These are phyloP conservation scores for Ennomos fuscantarius DNA, from an alignment of 2,888 invertebrate genomes.

Conservation along the genomic window DNA sequence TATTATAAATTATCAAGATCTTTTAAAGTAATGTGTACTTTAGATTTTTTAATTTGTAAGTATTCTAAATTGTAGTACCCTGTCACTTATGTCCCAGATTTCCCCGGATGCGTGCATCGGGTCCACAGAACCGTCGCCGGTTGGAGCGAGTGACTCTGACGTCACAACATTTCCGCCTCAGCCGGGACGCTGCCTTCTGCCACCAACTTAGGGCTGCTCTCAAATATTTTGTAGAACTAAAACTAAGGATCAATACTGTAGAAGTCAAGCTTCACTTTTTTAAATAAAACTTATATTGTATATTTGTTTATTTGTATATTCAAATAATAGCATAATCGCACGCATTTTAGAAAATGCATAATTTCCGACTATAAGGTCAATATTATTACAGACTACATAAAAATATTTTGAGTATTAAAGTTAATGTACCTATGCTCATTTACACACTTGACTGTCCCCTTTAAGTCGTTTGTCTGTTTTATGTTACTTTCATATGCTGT, in stretches of 20 bases:
- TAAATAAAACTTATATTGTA: too few species aligned
- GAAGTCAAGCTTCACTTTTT: background rate
- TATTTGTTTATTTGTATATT: too few species aligned
- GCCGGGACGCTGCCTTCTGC: constrained; percentile 52
- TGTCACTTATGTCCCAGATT: constrained; percentile 50
- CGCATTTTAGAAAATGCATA: too few species aligned
- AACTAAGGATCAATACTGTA: constrained; percentile 3
- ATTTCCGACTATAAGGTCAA: too few species aligned
- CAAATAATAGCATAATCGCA: too few species aligned
- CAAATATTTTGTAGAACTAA: constrained; percentile 3
- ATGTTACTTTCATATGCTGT: too few species aligned
- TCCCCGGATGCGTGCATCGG: constrained; percentile 55
- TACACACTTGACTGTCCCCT: too few species aligned
- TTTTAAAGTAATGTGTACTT: background rate
- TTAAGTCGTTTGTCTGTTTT: too few species aligned
- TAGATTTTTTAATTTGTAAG: constrained; percentile 22
- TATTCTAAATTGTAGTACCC: constrained; percentile 24
- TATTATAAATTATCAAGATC: too few species aligned
- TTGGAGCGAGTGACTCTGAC: constrained; percentile 51
- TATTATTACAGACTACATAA: too few species aligned
- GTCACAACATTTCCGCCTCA: constrained; percentile 54
- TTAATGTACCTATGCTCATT: too few species aligned
- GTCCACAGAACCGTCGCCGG: constrained; percentile 46
- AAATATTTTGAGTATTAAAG: too few species aligned
- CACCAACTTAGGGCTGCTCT: constrained; percentile 36